These are phyloP conservation scores for Auanema freiburgensis DNA, from an alignment of 2,888 invertebrate genomes.

Conservation along the genomic window DNA sequence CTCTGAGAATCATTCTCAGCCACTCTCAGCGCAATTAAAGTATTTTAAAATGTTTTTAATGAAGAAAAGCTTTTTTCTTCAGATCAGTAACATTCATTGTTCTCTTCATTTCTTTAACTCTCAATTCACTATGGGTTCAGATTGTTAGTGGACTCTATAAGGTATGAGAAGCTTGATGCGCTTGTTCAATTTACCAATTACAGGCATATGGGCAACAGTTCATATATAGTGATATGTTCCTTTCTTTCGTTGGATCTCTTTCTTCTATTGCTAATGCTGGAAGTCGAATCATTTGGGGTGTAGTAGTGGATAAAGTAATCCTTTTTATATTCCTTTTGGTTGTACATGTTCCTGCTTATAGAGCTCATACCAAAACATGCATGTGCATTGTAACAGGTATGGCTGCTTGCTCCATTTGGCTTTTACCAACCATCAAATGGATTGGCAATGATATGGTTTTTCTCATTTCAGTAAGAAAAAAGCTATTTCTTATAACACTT, in stretches of 20 bases:
- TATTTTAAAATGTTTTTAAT: neutral
- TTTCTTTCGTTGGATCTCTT: slow-evolving; percentile 58
- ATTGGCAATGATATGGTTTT: slow-evolving; percentile 38
- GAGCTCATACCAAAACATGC: slow-evolving; percentile 57
- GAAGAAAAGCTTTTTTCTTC: slow-evolving; percentile 19
- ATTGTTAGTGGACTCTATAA: slow-evolving; percentile 58
- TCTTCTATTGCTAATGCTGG: slow-evolving; percentile 57
- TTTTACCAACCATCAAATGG: slow-evolving; percentile 44
- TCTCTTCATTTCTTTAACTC: slow-evolving; percentile 51
- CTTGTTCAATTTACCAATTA: too few species aligned
- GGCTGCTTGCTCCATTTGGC: slow-evolving; percentile 52
- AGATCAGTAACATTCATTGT: slow-evolving; percentile 51
- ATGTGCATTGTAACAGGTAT: slow-evolving; percentile 56
- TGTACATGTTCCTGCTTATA: slow-evolving; percentile 18
- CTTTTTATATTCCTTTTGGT: neutral
- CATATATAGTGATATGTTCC: slow-evolving; percentile 57
- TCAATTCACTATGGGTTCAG: slow-evolving; percentile 57
- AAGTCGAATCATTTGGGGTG: slow-evolving; percentile 57
- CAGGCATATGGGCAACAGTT: slow-evolving; percentile 59
- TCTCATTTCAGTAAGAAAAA: slow-evolving; percentile 24
- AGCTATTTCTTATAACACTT: too few species aligned
- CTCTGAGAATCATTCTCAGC: slow-evolving; percentile 7
- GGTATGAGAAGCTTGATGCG: slow-evolving; percentile 26
- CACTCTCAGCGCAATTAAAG: neutral
- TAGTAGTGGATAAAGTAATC: slow-evolving; percentile 51